Base-by-base conservation (phyloP, 2,113 vertebrate genomes). In the Gasterosteus nipponicus region DNA sequence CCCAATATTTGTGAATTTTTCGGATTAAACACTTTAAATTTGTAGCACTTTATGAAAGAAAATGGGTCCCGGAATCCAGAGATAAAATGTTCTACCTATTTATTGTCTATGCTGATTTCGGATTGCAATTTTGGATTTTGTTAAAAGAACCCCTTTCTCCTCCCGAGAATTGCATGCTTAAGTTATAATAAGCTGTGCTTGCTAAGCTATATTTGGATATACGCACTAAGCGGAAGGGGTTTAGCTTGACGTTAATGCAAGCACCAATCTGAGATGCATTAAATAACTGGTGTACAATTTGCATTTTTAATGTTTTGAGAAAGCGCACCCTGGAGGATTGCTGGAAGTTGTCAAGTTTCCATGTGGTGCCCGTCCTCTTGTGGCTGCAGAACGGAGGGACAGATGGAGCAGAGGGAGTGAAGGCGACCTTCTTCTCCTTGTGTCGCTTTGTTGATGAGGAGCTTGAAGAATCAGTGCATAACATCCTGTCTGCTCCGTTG, bases 391-490 rank as follows among this genome's bases (percentile, higher is more conserved):
- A 75, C 38, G 64, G 76, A 83, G 64, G 74, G 81, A 89, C 84
- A 86, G 86, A 89, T 80, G 85, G 83, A 85, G 81, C 53, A 18
- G 76, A 80, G 78, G 74, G 70, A 85, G 85, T 77, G 74, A 69
- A 75, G 66, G 29, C 61, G 53, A 89, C 83, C 76, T 73, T 82
- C 77, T 69, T 80, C 76, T 84, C 57, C 47, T 71, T 71, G 63
- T 81, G 80, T 87, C 42, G 58, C 83, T 84, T 80, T 87, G 88
- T 78, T 87, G 86, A 89, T 86, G 84, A 89, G 79, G 81, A 80
- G 87, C 90, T 87, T 86, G 82, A 88, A 91, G 87, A 87, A 89
- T 89, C 87, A 74, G 85, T 83, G 86, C 85, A 89, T 83, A 86
- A 87, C 86, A 89, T 85, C 87, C 89, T 87, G 86, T 85, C 89